Conservation (phyloP, 2,113 vertebrate genomes). For the Zosterops hypoxanthus region DNA sequence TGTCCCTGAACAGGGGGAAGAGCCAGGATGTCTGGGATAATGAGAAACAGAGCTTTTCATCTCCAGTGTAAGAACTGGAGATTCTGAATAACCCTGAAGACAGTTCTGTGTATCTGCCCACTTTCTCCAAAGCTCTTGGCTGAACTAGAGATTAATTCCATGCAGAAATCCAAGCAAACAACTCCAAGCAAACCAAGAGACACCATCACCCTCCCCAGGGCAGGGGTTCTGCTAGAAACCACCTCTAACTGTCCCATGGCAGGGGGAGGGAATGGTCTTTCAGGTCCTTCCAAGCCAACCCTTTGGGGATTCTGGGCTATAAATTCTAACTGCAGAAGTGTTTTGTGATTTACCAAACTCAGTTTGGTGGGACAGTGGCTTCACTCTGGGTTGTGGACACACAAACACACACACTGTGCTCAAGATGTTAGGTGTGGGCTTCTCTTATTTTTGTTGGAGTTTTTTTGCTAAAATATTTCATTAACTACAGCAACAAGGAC, state of each 20-base stretch:
- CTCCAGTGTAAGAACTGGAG: not conserved
- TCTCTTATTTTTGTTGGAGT: not conserved
- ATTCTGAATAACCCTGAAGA: not conserved
- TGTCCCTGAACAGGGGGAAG: not conserved
- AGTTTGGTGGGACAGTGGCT: not conserved
- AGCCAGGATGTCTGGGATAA: not conserved
- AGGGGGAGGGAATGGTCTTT: not conserved
- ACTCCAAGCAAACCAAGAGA: not conserved
- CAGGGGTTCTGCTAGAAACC: not conserved
- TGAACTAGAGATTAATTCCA: rapidly evolving
- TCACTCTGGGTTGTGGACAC: not conserved
- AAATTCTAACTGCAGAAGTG: rapidly evolving
- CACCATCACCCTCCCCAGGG: rapidly evolving
- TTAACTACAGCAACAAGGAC: not conserved
- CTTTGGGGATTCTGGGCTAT: not conserved
- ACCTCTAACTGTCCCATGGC: rapidly evolving
- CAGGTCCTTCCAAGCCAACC: not conserved
- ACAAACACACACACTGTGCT: not conserved
- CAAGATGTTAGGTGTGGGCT: too few species aligned
- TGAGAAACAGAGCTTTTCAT: not conserved
- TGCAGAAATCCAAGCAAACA: not conserved
- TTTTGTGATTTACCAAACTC: not conserved
- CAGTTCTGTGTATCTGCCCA: not conserved
- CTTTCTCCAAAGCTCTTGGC: not conserved
- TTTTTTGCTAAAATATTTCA: not conserved